A percentile compares a stretch with the other conserved stretches of the same genome.
phyloP scores from a whole-genome alignment of 2,888 invertebrate genomes.

The Drosophila anceps region DNA sequence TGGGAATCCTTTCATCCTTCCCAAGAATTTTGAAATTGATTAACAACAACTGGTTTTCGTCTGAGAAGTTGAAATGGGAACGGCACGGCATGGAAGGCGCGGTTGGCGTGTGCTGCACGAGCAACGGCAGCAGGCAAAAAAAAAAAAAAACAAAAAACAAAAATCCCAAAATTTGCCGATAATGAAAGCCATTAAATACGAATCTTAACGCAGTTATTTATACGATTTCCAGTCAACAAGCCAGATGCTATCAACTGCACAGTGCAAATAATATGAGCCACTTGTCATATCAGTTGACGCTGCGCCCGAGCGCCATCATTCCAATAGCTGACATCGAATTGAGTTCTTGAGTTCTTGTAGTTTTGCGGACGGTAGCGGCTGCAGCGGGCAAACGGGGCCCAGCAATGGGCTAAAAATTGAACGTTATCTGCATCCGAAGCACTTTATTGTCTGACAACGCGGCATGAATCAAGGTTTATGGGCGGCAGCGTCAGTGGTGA shows the following conservation, averaged over 20 bases:
- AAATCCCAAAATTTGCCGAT: slow-evolving; percentile 49
- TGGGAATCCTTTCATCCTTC: slow-evolving; percentile 26
- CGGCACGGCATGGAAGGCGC: neutral
- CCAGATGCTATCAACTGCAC: slow-evolving; percentile 55
- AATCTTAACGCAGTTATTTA: slow-evolving; percentile 71
- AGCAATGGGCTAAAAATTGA: slow-evolving; percentile 34
- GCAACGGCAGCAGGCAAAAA: neutral
- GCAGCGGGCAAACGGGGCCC: neutral
- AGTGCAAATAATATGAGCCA: slow-evolving; percentile 55
- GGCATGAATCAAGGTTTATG: slow-evolving; percentile 69
- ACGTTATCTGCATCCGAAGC: slow-evolving; percentile 41
- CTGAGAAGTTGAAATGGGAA: slow-evolving; percentile 20
- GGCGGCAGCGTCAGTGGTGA: slow-evolving; percentile 52
- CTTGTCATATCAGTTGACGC: slow-evolving; percentile 57
- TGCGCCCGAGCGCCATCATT: slow-evolving; percentile 20
- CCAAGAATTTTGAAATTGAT: slow-evolving; percentile 33
- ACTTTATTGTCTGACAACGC: slow-evolving; percentile 61
- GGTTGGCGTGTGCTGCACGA: slow-evolving; percentile 27
- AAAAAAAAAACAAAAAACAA: slow-evolving; percentile 4
- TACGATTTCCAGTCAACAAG: slow-evolving; percentile 44
- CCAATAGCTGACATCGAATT: slow-evolving; percentile 17
- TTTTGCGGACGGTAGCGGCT: neutral
- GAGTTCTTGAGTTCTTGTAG: slow-evolving; percentile 19
- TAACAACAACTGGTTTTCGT: slow-evolving; percentile 20
- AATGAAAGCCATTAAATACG: slow-evolving; percentile 72